Evolutionary conservation across 2,888 invertebrate genomes (phyloP), one percentile per base, ranked within the genome.

Genomic region (Tenthredo mesomela): DNA sequence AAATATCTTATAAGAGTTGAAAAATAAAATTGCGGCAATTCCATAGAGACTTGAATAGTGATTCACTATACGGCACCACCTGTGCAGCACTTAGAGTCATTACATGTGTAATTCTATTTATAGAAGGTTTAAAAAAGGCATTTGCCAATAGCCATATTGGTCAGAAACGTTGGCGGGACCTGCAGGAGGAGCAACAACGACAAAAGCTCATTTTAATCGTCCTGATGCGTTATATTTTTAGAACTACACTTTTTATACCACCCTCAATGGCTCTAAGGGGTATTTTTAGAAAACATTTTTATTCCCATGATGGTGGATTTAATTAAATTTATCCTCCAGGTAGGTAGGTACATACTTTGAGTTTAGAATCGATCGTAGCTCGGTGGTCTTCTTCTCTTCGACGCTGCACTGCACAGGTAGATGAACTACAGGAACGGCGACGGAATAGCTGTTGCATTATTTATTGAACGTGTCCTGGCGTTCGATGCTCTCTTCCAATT

Each of bases 41-140:
- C 58, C 15, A n/a, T 25, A 18, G 58, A 61, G 80, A 80, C 37
- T 1, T 21, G 2, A 21, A n/a, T n/a, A 75, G 87, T 90, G 90
- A 90, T 89, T 90, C 90, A 90, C 85, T 21, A 6, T 2, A 86
- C 84, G 86, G 88, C 90, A 90, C 89, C 90, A 90, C 89, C 90
- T 90, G 90, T 85, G 85, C 73, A 15, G 70, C 12, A 73, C 73
- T 75, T 75, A 84, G 77, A 84, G 86, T 85, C 86, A 88, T 88
- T 89, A 88, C 86, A 85, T 86, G 67, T 82, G 71, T 40, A 58
- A n/a, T 33, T 29, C 89, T 90, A 90, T 90, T 90, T 90, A 90
- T 90, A 90, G 90, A 1, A 9, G 9, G 29, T 33, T 37, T 37
- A 84, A 82, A 86, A 85, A 85, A 84, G 65, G 84, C 84, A 70